Base-by-base conservation (phyloP, 2,113 vertebrate genomes). In the Chiloscyllium plagiosum region DNA sequence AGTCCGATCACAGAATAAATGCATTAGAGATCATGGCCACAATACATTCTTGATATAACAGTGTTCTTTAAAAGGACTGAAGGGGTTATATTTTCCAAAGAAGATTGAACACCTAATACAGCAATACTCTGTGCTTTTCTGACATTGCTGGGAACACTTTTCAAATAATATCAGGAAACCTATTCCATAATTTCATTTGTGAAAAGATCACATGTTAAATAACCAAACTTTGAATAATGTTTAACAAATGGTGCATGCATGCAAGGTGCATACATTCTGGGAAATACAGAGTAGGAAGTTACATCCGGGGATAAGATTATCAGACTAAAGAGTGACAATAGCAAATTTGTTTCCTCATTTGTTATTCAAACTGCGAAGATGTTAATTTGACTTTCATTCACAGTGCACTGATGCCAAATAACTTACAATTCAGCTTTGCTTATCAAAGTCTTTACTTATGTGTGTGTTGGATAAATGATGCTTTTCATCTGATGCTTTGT, bases 341-440 rank as follows among this genome's bases (percentile, higher is more conserved):
- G 29, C 52, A n/a, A 61, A 24, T 90, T 29, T 93, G 61, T 66
- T 93, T 93, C 5, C 56, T 93, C 89, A 93, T 93, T 93, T 93
- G 89, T 66, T 93, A 93, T 66, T 93, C 61, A 92, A 92, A 66
- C 33, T 24, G 2, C 1, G 29, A 42, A 52, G 22, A 26, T 87
- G 47, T 22, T 26, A 4, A 37, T 90, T 65, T 90, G 13, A 56
- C 61, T 90, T 61, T 90, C 52, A 65, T 65, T 65, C 83, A 24
- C 47, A 52, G 24, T 13, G 8, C 19, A 93, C 3, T 66, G 17
- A 92, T 47, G 42, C 37, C 33, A 93, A 92, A 92, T 65, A 19
- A 92, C 19, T 66, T 93, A 37, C n/a, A 22, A 93, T 20, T n/a
- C 61, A 90, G 1, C 52, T 66, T 37, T 66, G 65, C 15, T 10